Evolutionary conservation across 2,888 invertebrate genomes (phyloP), one percentile per base, ranked within the genome.

Genomic region (Labia minor): DNA sequence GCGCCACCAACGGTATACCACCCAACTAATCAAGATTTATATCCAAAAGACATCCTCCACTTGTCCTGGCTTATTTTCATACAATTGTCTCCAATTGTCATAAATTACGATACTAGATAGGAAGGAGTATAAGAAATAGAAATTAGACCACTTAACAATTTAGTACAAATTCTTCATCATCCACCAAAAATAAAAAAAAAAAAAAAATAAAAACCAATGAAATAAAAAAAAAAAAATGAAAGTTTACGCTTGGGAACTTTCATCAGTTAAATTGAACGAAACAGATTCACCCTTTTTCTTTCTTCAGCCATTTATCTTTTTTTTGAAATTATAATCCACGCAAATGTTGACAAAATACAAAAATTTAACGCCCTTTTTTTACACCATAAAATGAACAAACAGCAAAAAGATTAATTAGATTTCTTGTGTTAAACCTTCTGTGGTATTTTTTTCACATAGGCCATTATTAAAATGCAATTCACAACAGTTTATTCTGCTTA

Each of bases 21-120:
- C 49, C 16, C 4, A 49, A 49, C 49, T 49, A 49, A 49, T 49
- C 49, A 49, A 49, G 49, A 49, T 49, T 49, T 49, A 49, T 49
- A 14, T 49, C 14, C 14, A 14, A 49, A 49, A 49, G 49, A 49
- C 49, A 4, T 49, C 49, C 49, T 4, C 26, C 26, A 3, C 26
- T 8, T 6, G 4, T 26, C 8, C 26, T 26, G 8, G 26, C n/a
- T 49, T 49, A n/a, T 49, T 49, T 49, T 49, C 3, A 49, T 49
- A 49, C 49, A 49, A 14, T 49, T 49, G 16, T 26, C 26, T 26
- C 26, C 26, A 8, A 8, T 26, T 8, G 26, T 11, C 2, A 49
- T 49, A 49, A 49, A 49, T 49, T 49, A 49, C 2, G n/a, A 49
- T 16, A 16, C 14, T 16, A 49, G 49, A 3, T 49, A 3, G 14